phyloP scores from a whole-genome alignment of 2,113 vertebrate genomes.

The Zosterops borbonicus region DNA sequence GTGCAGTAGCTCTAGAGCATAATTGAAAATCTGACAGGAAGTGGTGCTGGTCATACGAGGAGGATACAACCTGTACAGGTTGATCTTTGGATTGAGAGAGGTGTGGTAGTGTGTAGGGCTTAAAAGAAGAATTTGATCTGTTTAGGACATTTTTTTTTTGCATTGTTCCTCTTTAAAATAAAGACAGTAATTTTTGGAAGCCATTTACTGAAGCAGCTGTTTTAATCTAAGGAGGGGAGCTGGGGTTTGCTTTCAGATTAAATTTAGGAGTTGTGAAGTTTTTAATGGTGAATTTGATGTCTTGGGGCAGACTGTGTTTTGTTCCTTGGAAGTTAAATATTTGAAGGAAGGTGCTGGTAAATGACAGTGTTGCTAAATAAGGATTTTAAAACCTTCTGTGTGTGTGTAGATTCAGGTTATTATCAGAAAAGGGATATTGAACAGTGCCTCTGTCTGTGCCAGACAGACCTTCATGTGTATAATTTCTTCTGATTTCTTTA shows the following conservation, averaged over 20 bases:
- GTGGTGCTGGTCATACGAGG: fast-evolving
- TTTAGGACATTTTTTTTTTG: not conserved
- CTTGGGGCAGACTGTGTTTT: not conserved
- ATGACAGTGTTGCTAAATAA: not conserved
- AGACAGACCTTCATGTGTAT: not conserved
- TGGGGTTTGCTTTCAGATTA: not conserved
- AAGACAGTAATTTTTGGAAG: not conserved
- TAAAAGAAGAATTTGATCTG: not conserved
- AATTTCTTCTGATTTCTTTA: not conserved
- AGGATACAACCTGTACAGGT: too few species aligned
- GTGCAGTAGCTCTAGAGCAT: not conserved
- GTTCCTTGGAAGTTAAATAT: not conserved
- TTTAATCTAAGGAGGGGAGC: not conserved
- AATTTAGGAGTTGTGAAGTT: not conserved
- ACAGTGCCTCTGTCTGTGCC: not conserved
- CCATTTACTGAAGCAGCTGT: not conserved
- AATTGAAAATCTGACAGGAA: not conserved
- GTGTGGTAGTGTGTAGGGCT: not conserved
- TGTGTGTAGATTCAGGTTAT: not conserved
- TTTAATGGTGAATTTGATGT: not conserved
- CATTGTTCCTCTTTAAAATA: not conserved
- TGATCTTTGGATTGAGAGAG: not conserved
- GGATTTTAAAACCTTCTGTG: fast-evolving
- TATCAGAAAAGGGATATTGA: not conserved
- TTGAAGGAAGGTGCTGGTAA: not conserved